These are phyloP conservation scores for Kryphioiulus occultus DNA, from an alignment of 2,888 invertebrate species.

Conservation along the genomic window DNA sequence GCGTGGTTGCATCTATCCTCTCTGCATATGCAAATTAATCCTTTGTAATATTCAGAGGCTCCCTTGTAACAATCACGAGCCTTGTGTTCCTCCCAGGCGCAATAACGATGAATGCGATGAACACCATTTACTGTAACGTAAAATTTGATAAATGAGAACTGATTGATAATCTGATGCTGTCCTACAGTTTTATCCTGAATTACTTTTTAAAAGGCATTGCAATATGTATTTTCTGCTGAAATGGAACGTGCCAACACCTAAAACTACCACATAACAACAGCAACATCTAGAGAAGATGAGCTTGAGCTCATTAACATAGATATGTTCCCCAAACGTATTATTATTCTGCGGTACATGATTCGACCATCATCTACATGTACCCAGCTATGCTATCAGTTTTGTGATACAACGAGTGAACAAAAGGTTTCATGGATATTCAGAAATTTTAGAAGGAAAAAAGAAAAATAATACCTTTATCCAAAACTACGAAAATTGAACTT, in stretches of 20 bases:
- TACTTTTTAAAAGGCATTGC: neutral
- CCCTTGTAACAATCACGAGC: constrained; percentile 47
- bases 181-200: no score
- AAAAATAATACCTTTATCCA: neutral
- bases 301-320: neutral
- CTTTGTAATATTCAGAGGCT: constrained; percentile 51
- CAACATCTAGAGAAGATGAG: neutral
- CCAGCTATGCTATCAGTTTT: no score
- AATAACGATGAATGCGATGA: constrained; percentile 49
- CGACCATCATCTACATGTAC: no score
- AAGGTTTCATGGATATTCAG: no score
- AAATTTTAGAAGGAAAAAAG: no score
- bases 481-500: neutral
- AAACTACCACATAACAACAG: neutral
- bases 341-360: no score
- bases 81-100: constrained; percentile 52
- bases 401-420: no score
- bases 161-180: no score
- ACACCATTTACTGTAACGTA: constrained; percentile 47
- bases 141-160: neutral
- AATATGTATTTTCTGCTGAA: neutral
- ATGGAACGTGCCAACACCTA: neutral
- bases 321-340: no score
- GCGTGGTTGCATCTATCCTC: constrained; percentile 50
- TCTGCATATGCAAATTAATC: constrained; percentile 47